phyloP scores from a whole-genome alignment of 2,113 vertebrate genomes.

The Daboia siamensis region DNA sequence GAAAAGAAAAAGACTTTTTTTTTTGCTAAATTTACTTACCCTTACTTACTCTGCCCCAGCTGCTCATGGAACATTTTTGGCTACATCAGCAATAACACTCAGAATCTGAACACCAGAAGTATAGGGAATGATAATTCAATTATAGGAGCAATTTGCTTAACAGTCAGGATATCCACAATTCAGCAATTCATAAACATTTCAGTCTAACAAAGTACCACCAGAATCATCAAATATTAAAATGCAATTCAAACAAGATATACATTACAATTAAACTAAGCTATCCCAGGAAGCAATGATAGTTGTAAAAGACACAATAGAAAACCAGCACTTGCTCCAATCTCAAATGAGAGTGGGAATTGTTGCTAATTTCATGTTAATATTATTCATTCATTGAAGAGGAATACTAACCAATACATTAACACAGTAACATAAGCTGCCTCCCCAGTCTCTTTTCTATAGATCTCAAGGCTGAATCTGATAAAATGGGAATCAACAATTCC shows the following conservation, averaged over 20 bases:
- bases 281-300: background rate
- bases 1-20: background rate
- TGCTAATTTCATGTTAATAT: background rate
- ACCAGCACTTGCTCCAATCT: background rate
- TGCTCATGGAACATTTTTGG: background rate
- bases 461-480: background rate
- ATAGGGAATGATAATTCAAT: slow-evolving; percentile 5
- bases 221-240: slow-evolving; percentile 24
- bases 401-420: background rate
- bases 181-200: slow-evolving; percentile 5
- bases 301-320: background rate
- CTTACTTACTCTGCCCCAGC: background rate
- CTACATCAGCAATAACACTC: background rate
- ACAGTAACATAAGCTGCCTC: background rate
- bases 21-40: background rate
- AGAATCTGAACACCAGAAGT: background rate
- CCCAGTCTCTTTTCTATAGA: background rate
- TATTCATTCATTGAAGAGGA: background rate
- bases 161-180: slow-evolving; percentile 1
- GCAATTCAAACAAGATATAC: background rate
- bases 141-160: slow-evolving; percentile 10
- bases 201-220: background rate
- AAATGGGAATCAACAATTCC: background rate
- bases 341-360: background rate
- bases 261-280: slow-evolving; percentile 10